phyloP scores from a whole-genome alignment of 2,888 invertebrate species.

The Drosophila ustulata region DNA sequence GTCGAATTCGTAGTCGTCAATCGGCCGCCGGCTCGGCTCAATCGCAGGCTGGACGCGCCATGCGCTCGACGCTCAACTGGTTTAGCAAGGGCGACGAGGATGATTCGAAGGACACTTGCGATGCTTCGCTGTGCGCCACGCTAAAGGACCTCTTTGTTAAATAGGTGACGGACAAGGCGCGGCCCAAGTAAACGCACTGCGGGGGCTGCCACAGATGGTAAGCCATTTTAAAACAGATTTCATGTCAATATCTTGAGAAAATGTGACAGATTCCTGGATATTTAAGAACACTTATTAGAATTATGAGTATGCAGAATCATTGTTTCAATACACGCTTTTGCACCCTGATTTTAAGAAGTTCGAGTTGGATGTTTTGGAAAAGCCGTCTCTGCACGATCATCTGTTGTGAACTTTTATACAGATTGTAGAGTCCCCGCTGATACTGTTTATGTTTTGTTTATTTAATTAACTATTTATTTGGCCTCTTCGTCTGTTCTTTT shows the following conservation, averaged over 20 bases:
- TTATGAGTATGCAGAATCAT: no score
- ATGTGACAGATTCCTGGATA: no score
- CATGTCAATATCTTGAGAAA: neutral
- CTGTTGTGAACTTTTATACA: no score
- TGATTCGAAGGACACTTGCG: conserved; percentile 89
- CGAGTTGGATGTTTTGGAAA: no score
- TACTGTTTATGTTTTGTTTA: no score
- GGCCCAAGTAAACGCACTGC: conserved; percentile 54
- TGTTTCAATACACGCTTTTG: no score
- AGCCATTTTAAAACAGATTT: neutral
- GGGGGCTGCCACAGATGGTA: neutral
- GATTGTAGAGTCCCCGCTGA: no score
- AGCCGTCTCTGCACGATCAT: no score
- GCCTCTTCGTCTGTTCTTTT: no score
- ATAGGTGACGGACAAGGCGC: conserved; percentile 84
- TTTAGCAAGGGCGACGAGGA: conserved; percentile 89
- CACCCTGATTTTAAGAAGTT: no score
- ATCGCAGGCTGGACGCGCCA: conserved; percentile 80
- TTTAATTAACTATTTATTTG: no score
- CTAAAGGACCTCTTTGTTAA: conserved; percentile 95
- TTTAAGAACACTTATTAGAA: no score
- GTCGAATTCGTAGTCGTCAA: conserved; percentile 72
- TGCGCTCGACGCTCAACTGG: conserved; percentile 86
- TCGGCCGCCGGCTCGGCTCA: conserved; percentile 64
- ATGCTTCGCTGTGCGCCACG: conserved; percentile 92